Evolutionary conservation across 2,797 vertebrate species (phyloP), one percentile per base, ranked within the genome.

Genomic region (Stomatorhinus walkeri): DNA sequence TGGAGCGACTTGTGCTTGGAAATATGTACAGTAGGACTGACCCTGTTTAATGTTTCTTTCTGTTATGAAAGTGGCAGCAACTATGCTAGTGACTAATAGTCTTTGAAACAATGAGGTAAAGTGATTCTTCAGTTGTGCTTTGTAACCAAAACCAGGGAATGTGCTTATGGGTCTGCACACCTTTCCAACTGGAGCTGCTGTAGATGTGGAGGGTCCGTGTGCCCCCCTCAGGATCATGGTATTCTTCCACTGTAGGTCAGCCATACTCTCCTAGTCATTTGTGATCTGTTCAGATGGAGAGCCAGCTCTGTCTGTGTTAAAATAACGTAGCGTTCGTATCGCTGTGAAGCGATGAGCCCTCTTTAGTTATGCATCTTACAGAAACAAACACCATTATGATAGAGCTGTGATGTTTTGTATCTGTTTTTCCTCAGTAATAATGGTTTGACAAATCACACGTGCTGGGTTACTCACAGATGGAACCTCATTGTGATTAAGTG

Each of bases 121-220:
- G 8, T 68, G 22, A 68, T 68, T 68, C 10, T 28, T 68, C 61
- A 68, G 61, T 24, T 28, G 8, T 64, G 61, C 61, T 64, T 72
- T 32, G 32, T 14, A 40, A 76, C 28, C 3, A 40, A 76, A 40
- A 19, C 4, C 28, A 14, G 68, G 14, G 68, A 40, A 76, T 32
- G 68, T 61, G 76, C 14, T 88, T 12, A 22, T 87, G 83, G 3
- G 89, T 89, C 86, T 68, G 86, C 16, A 90, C 88, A 19, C 16
- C 59, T 7, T 54, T 92, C 89, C 90, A 92, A 40, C 36, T 52
- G 5, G 84, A 84, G 48, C 64, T 81, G 8, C 72, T 87, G 64
- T 89, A 91, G 81, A 91, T 51, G 40, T 90, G 90, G 16, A 91
- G 76, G 68, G 49, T 88, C n/a, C 40, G 89, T 54, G 89, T 91